Percentiles rank a stretch among this genome's conserved stretches.
Evolutionary conservation across 2,113 vertebrate genomes (phyloP).

Genomic region (Archilochus colubris): DNA sequence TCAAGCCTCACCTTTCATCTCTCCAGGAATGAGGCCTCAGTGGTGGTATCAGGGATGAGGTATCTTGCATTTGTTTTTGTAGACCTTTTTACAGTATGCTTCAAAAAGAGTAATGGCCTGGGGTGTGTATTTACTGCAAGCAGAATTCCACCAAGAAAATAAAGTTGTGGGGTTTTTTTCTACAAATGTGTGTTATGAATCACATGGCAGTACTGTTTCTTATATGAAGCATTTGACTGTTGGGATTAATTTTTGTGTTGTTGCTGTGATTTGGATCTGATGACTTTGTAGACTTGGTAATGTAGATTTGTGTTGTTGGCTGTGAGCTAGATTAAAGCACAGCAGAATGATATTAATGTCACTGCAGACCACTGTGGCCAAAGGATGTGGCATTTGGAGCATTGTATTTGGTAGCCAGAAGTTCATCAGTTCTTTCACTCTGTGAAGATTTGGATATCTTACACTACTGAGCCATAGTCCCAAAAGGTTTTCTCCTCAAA

Average conservation of each 20-base stretch:
- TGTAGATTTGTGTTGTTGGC: accelerated
- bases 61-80: background rate
- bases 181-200: background rate
- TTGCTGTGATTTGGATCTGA: background rate
- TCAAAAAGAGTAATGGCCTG: background rate
- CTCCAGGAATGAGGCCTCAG: too few species aligned
- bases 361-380: background rate
- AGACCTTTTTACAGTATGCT: background rate
- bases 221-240: background rate
- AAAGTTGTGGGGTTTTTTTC: background rate
- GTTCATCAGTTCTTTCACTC: background rate
- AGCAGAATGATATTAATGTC: background rate
- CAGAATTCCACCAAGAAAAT: background rate
- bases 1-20: too few species aligned
- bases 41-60: too few species aligned
- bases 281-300: background rate
- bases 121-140: background rate
- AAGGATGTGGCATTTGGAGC: background rate
- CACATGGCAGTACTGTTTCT: background rate
- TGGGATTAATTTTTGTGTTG: background rate
- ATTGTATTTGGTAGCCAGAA: background rate
- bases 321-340: background rate
- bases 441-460: background rate
- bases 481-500: background rate
- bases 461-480: background rate